These are phyloP conservation scores for Apodemus agrarius DNA, from an alignment of 2,797 vertebrate genomes.

Conservation along the genomic window DNA sequence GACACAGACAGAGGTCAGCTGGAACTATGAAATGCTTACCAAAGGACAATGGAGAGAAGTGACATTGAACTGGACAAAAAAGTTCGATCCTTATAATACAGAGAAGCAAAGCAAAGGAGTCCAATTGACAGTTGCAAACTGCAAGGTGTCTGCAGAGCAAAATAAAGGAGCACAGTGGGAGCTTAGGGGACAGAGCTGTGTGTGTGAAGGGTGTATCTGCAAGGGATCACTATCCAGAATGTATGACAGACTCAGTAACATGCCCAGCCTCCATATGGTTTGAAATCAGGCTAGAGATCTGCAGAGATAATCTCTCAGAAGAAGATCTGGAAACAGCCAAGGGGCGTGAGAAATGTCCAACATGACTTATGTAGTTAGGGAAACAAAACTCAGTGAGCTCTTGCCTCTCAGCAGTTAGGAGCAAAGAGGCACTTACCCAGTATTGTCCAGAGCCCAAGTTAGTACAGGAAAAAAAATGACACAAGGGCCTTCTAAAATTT, in stretches of 20 bases:
- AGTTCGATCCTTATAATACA: neutral
- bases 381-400: neutral
- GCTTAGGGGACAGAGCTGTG: no score
- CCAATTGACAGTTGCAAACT: neutral
- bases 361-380: neutral
- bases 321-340: neutral
- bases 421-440: neutral
- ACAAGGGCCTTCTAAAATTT: neutral
- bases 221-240: neutral
- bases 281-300: neutral
- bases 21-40: neutral
- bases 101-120: neutral
- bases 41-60: neutral
- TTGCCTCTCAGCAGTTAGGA: neutral
- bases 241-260: neutral
- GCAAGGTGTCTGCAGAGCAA: neutral
- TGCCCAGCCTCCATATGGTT: neutral
- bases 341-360: neutral
- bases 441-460: neutral
- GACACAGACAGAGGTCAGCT: neutral
- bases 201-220: neutral
- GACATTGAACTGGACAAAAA: neutral
- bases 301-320: neutral
- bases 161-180: neutral
- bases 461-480: neutral